Base-by-base conservation (phyloP, 2,888 invertebrate genomes). In the Gastrophysa polygoni region DNA sequence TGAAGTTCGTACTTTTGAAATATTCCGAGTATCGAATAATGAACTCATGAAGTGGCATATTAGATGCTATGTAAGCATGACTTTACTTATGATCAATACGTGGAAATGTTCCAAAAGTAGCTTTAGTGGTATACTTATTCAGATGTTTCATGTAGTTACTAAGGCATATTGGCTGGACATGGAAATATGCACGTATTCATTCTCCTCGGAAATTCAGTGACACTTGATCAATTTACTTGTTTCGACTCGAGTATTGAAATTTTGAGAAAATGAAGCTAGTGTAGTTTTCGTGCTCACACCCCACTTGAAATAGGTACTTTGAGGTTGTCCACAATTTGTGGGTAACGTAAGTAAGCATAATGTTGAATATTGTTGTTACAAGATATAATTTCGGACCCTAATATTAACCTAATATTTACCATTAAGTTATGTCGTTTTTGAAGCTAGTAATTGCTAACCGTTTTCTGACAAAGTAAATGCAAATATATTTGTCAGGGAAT, bases 401-500 rank as follows among this genome's bases (percentile, higher is more conserved):
- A 69, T 62, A 66, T 56, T 67, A 66, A 66, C 58, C 59, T 60
- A 63, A 64, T 63, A 63, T 58, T 62, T 55, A 56, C 58, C 62
- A 34, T 64, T 68, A 66, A 57, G 54, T 68, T 66, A 62, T 52
- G 54, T 66, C 58, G 49, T 66, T 67, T 66, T 62, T 63, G 57
- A 67, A 66, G 62, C 64, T 70, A 63, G 67, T 67, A 62, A 56
- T 68, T 55, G 68, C 68, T 66, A 65, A 68, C 61, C 66, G 59
- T 71, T 71, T 67, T 70, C 68, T 70, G 71, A 69, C 68, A 70
- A 68, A 63, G 58, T 62, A 54, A 52, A 61, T 57, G 64, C 70
- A 68, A 59, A 63, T 70, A 66, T 72, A 68, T 70, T n/a, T 71
- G 72, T 68, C 68, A 70, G 67, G 51, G 64, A 71, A 71, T 69